Percentiles rank a stretch among this genome's conserved stretches.
Conservation (phyloP, 2,888 invertebrate species). For the Cryptocephalus moraei region DNA sequence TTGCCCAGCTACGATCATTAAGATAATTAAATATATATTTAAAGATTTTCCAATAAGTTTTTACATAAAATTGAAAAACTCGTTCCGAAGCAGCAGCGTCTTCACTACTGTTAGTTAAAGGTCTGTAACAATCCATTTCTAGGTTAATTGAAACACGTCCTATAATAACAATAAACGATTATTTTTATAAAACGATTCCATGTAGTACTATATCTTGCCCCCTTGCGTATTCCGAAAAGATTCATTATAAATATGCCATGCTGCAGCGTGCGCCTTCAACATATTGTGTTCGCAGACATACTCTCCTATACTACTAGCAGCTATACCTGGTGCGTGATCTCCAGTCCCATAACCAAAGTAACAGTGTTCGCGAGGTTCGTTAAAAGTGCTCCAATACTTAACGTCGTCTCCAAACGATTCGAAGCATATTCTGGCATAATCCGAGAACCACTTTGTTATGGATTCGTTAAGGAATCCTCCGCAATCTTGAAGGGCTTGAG, state of each 20-base stretch:
- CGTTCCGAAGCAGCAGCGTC: no score
- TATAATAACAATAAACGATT: no score
- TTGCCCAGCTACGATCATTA: neutral
- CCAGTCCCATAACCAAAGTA: constrained; percentile 23
- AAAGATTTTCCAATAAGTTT: no score
- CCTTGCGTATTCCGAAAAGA: constrained; percentile 47
- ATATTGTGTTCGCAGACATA: constrained; percentile 56
- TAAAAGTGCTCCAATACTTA: constrained; percentile 43
- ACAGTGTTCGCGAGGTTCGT: constrained; percentile 37
- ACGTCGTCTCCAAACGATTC: constrained; percentile 22
- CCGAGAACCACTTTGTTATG: constrained; percentile 43
- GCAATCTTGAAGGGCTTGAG: constrained; percentile 37
- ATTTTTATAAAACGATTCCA: no score
- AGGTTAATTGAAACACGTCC: no score
- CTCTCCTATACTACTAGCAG: constrained; percentile 42
- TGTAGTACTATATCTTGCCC: constrained; percentile 29
- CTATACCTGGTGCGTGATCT: constrained; percentile 28
- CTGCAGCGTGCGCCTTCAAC: constrained; percentile 56
- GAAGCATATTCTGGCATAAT: constrained; percentile 42
- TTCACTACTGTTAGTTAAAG: no score
- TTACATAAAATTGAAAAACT: no score
- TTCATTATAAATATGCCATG: constrained; percentile 52
- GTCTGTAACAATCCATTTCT: no score
- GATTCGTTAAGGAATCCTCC: constrained; percentile 42
- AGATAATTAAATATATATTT: neutral